Percentiles rank a stretch among this genome's conserved stretches.
phyloP scores from a whole-genome alignment of 2,113 vertebrate genomes.

The Elephantulus edwardii region DNA sequence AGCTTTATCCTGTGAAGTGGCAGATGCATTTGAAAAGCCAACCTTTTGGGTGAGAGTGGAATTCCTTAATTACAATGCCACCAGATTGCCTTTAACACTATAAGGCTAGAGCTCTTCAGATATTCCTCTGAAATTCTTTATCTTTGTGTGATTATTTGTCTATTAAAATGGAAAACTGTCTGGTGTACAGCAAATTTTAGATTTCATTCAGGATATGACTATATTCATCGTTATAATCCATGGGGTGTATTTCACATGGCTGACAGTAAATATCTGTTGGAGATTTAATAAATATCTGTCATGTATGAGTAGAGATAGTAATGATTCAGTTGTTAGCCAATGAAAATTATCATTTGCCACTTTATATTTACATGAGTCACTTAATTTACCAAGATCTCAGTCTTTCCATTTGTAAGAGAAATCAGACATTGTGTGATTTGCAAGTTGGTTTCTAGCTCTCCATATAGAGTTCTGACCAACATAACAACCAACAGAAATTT shows the following conservation, averaged over 20 bases:
- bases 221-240: background rate
- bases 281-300: background rate
- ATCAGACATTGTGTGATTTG: background rate
- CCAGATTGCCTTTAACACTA: too few relatives aligned
- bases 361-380: background rate
- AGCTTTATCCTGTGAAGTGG: too few relatives aligned
- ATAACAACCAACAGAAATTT: background rate
- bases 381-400: background rate
- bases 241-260: background rate
- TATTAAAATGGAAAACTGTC: conserved; percentile 10
- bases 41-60: too few relatives aligned
- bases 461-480: background rate
- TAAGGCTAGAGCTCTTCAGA: background rate
- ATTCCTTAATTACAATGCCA: too few relatives aligned
- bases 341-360: background rate
- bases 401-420: conserved; percentile 29
- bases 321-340: background rate
- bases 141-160: background rate
- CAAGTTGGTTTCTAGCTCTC: background rate
- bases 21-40: too few relatives aligned
- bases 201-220: background rate
- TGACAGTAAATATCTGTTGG: background rate
- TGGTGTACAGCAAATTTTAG: background rate
- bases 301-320: background rate
- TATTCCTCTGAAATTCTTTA: background rate